These are phyloP conservation scores for Polyergus mexicanus DNA, from an alignment of 1,140 invertebrate genomes.

Conservation along the genomic window DNA sequence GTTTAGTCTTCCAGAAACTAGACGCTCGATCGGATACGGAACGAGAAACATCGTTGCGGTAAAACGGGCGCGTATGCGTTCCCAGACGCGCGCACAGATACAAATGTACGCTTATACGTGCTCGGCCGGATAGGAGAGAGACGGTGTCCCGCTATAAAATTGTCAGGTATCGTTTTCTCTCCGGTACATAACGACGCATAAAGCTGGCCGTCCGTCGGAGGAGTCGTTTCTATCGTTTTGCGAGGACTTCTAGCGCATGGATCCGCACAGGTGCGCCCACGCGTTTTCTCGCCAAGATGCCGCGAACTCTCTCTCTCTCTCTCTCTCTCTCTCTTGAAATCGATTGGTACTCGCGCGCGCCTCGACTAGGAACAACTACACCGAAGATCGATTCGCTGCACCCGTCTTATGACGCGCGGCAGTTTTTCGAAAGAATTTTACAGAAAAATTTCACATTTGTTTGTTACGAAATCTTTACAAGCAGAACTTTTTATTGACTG, in stretches of 20 bases:
- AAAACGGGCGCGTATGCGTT: conserved; percentile 27
- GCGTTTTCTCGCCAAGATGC: background rate
- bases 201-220: conserved; percentile 25
- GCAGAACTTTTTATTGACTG: conserved; percentile 3
- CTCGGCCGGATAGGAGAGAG: background rate
- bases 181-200: conserved; percentile 27
- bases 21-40: conserved; percentile 52
- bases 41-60: conserved; percentile 55
- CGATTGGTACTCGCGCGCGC: background rate
- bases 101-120: background rate
- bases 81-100: conserved; percentile 3
- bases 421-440: too few relatives aligned
- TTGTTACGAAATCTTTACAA: background rate
- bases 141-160: conserved; percentile 49
- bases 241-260: background rate
- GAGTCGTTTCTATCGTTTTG: conserved; percentile 32
- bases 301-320: background rate
- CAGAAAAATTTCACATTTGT: too few relatives aligned
- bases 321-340: conserved; percentile 29
- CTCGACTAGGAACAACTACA: background rate
- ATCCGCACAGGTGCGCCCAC: conserved; percentile 19
- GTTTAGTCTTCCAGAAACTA: conserved; percentile 57
- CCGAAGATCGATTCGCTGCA: too few relatives aligned
- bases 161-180: conserved; percentile 55
- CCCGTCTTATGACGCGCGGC: too few relatives aligned